phyloP scores from a whole-genome alignment of 2,797 vertebrate genomes.

The Capromys pilorides region DNA sequence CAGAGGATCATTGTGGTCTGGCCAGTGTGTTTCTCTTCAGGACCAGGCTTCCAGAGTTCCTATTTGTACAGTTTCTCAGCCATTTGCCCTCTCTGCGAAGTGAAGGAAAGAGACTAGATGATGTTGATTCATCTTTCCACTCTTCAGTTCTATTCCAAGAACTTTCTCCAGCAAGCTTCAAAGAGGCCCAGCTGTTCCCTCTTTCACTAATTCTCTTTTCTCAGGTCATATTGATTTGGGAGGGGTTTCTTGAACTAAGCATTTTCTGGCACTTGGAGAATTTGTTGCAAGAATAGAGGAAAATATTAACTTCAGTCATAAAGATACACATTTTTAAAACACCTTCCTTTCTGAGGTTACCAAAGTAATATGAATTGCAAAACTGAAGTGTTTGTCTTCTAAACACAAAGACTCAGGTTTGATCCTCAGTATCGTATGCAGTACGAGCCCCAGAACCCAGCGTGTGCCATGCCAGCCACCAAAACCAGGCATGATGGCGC shows the following conservation, averaged over 20 bases:
- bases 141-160: neutral
- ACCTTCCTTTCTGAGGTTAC: neutral
- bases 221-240: neutral
- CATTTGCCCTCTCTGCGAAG: neutral
- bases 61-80: neutral
- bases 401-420: no score
- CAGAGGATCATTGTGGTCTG: neutral
- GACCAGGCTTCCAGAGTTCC: neutral
- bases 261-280: neutral
- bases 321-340: constrained; percentile 34
- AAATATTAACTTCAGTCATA: neutral
- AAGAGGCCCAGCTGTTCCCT: neutral
- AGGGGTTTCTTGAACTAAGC: neutral
- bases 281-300: neutral
- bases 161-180: neutral
- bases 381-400: neutral
- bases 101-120: neutral
- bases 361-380: neutral
- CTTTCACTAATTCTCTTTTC: neutral
- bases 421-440: no score
- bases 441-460: no score
- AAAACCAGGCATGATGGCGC: no score
- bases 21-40: neutral
- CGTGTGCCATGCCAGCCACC: no score
- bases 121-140: neutral